phyloP scores from a whole-genome alignment of 2,888 invertebrate genomes.

The Hyposoter didymator region DNA sequence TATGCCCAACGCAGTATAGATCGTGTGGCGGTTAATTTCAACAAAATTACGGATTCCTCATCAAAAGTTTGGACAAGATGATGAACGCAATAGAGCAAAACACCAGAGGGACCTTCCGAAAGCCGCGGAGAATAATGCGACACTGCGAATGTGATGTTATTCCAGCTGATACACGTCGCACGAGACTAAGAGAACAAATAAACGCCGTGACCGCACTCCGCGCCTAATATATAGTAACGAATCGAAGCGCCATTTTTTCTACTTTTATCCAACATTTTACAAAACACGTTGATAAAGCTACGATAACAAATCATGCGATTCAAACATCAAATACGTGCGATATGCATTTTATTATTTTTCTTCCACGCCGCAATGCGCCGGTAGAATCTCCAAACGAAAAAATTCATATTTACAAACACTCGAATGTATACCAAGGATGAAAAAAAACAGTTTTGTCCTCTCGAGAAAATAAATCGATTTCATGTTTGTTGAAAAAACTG shows the following conservation, averaged over 20 bases:
- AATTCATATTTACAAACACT: neutral
- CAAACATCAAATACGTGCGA: neutral
- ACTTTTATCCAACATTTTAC: neutral
- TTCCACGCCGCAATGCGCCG: neutral
- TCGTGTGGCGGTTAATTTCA: neutral
- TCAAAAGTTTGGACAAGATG: neutral
- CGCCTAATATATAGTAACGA: constrained; percentile 28
- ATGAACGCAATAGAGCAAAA: neutral
- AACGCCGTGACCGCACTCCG: constrained; percentile 43
- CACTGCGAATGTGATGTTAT: neutral
- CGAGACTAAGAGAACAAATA: neutral
- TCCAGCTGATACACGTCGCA: neutral
- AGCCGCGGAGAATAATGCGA: neutral
- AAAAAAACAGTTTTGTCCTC: neutral
- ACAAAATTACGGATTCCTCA: neutral
- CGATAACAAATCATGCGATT: neutral
- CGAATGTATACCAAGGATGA: neutral
- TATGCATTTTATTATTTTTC: neutral
- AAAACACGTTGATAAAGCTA: constrained; percentile 18
- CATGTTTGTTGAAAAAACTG: neutral
- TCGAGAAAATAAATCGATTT: neutral
- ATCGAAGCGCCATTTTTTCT: neutral
- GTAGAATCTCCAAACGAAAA: neutral
- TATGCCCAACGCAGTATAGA: neutral
- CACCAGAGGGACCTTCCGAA: neutral